Evolutionary conservation across 2,888 invertebrate genomes (phyloP).

Genomic region (Dynastes grantii): DNA sequence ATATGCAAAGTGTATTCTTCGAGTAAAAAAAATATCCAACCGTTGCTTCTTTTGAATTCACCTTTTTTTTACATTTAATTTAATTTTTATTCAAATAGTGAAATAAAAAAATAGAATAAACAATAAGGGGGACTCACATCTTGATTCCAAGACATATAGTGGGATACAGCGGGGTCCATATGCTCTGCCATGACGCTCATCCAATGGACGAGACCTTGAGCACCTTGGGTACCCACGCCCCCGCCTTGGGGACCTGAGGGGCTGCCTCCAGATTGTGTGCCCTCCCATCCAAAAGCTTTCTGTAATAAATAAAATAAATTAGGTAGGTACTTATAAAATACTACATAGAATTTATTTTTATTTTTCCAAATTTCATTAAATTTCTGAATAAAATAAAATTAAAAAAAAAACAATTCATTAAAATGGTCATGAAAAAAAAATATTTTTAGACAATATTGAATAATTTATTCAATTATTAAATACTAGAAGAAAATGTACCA

Average conservation of each 20-base stretch:
- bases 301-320: slow-evolving; percentile 69
- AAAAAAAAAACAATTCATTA: no score
- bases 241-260: slow-evolving; percentile 72
- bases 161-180: slow-evolving; percentile 89
- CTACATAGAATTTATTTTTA: no score
- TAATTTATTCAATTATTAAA: no score
- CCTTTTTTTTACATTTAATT: neutral
- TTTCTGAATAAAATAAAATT: no score
- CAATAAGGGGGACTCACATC: slow-evolving; percentile 73
- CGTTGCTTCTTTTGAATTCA: neutral
- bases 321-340: neutral
- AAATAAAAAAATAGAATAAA: neutral
- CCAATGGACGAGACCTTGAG: slow-evolving; percentile 93
- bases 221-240: slow-evolving; percentile 76
- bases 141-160: slow-evolving; percentile 78
- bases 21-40: slow-evolving; percentile 10
- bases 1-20: slow-evolving; percentile 19
- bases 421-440: no score
- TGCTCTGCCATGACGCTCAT: slow-evolving; percentile 98
- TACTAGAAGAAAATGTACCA: no score
- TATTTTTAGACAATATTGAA: no score
- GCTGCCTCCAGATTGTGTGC: slow-evolving; percentile 72
- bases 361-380: no score
- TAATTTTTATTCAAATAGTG: neutral
- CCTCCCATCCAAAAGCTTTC: slow-evolving; percentile 74